Conservation (phyloP, 2,113 vertebrate genomes). For the Dendrocopos noguchii region DNA sequence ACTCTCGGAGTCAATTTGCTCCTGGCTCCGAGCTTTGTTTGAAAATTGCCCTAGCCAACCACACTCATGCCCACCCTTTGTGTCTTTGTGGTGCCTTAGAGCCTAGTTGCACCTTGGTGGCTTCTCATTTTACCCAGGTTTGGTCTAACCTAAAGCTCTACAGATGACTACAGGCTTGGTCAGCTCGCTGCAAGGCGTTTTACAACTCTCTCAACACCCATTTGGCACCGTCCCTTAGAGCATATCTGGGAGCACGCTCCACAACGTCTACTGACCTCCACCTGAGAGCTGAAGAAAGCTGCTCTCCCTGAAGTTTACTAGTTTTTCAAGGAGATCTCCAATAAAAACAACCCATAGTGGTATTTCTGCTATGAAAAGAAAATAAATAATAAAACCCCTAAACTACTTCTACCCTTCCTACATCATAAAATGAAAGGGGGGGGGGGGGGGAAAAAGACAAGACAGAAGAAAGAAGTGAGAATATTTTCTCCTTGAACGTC, state of each 20-base stretch:
- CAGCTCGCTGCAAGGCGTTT: neutral
- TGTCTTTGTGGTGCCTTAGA: accelerated
- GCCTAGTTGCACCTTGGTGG: accelerated
- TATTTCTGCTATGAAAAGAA: neutral
- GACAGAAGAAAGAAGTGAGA: neutral
- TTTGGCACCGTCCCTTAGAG: neutral
- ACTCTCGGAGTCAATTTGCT: neutral
- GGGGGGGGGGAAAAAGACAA: too few relatives aligned
- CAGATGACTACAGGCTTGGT: neutral
- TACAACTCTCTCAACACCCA: neutral
- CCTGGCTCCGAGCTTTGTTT: neutral
- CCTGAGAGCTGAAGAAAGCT: neutral
- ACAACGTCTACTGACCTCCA: neutral
- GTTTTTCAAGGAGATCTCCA: neutral
- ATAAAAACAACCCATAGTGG: neutral
- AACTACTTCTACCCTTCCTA: constrained; percentile 1
- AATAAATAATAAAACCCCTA: neutral
- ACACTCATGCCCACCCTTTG: neutral
- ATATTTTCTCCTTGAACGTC: neutral
- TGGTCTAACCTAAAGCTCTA: neutral
- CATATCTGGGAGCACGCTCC: neutral
- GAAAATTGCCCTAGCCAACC: neutral
- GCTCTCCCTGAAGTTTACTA: neutral
- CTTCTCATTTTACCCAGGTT: neutral
- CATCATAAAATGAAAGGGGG: neutral